Evolutionary conservation across 2,888 invertebrate genomes (phyloP), one percentile per base, ranked within the genome.

Genomic region (Pycnomerus fuliginosus): DNA sequence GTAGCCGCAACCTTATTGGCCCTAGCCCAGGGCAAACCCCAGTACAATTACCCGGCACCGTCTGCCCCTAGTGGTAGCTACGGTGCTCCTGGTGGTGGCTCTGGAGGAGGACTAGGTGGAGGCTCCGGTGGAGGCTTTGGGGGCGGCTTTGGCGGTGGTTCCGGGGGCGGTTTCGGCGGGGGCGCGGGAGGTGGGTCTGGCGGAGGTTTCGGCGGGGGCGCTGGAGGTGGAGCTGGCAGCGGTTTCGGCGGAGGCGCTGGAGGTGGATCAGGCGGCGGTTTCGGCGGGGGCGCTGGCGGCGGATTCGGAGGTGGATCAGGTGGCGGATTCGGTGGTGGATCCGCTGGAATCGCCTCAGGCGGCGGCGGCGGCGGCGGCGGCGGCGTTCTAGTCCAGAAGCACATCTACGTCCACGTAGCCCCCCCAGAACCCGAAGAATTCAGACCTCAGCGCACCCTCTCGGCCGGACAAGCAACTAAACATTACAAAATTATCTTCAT

Each of bases 331-430:
- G 44, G 38, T 29, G 37, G 67, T 22, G 79, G 76, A 28, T 69
- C 67, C 28, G 50, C 46, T 16, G 65, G 48, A 20, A 67, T 65
- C 23, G 77, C 75, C 31, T 68, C 49, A 11, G 20, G 20, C 20
- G 20, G 25, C 4, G 25, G 25, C 11, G 25, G 25, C 5, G 25
- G 25, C 25, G 44, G 38, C 10, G 52, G 40, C 43, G 72, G 74
- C 39, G 76, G 79, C 55, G 78, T 85, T 55, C 73, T 86, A 15
- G 84, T 90, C 50, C 88, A 88, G 69, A 90, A 88, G 66, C 90
- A 88, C 77, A 88, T 88, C 69, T 91, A 90, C 78, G 90, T 90
- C 2, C 90, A 90, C 70, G 90, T 90, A 8, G 90, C 91, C 32
- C 90, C 90, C 61, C 89, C 85, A 77, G 90, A 90, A 73, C 88